Percentiles rank a stretch among this genome's conserved stretches.
Conservation (phyloP, 2,888 invertebrate species). For the Patella depressa region DNA sequence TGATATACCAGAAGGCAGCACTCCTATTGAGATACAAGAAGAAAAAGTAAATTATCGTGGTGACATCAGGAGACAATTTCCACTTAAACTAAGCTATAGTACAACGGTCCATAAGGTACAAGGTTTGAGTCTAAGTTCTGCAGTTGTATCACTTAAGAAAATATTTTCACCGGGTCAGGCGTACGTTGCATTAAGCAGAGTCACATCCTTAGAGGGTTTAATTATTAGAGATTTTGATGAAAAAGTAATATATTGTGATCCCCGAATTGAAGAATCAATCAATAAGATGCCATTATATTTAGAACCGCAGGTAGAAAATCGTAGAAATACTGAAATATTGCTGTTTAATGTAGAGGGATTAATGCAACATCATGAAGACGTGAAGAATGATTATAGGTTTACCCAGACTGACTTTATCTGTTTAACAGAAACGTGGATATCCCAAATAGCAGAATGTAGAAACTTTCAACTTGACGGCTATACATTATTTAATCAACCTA, state of each 20-base stretch:
- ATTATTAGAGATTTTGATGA: slow-evolving; percentile 21
- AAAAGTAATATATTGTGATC: slow-evolving; percentile 25
- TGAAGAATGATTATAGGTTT: not conserved
- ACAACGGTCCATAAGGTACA: slow-evolving; percentile 33
- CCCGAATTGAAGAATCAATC: slow-evolving; percentile 14
- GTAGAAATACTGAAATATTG: not conserved
- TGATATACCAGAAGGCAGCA: not conserved
- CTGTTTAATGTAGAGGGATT: not conserved
- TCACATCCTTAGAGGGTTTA: slow-evolving; percentile 27
- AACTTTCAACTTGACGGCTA: not conserved
- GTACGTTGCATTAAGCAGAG: slow-evolving; percentile 33
- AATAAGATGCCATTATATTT: slow-evolving; percentile 19
- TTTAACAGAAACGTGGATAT: not conserved
- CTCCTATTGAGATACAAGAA: slow-evolving; percentile 13
- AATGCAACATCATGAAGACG: not conserved
- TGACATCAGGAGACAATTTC: slow-evolving; percentile 16
- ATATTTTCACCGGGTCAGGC: slow-evolving; percentile 30
- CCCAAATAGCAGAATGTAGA: not conserved
- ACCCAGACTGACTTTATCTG: not conserved
- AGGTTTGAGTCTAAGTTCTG: slow-evolving; percentile 21
- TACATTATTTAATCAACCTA: not conserved
- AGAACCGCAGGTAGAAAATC: not conserved
- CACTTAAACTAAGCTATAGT: slow-evolving; percentile 19
- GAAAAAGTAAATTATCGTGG: slow-evolving; percentile 1
- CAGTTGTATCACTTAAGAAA: slow-evolving; percentile 26